Percentiles rank a stretch among this genome's conserved stretches.
Conservation (phyloP, 2,888 invertebrate genomes). For the Marronus borbonicus region DNA sequence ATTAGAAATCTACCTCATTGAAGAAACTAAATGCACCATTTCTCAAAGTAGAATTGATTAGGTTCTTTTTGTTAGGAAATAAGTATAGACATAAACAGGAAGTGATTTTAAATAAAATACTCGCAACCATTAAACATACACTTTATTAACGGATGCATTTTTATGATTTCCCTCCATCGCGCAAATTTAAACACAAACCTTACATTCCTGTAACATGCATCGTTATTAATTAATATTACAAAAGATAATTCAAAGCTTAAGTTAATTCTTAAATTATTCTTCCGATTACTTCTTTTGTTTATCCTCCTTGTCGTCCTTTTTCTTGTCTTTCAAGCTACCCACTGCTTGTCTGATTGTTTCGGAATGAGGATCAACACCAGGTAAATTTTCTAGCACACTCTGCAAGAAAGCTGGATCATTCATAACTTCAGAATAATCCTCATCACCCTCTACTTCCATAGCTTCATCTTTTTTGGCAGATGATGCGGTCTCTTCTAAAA, state of each 20-base stretch:
- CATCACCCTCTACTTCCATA: conserved; percentile 83
- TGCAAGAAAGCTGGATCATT: conserved; percentile 95
- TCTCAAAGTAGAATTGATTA: too few species aligned
- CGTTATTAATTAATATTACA: conserved; percentile 16
- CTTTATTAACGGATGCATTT: conserved; percentile 7
- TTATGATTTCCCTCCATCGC: background rate
- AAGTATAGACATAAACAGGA: too few species aligned
- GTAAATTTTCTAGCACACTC: conserved; percentile 93
- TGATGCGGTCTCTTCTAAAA: conserved; percentile 67
- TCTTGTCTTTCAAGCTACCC: conserved; percentile 82
- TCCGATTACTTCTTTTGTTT: conserved; percentile 64
- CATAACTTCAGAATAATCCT: conserved; percentile 95
- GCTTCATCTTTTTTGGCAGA: conserved; percentile 65
- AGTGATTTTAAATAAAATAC: background rate
- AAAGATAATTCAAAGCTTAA: conserved; percentile 34
- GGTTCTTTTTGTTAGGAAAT: too few species aligned
- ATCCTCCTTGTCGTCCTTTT: conserved; percentile 74
- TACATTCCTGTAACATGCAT: conserved; percentile 3
- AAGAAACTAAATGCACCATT: too few species aligned
- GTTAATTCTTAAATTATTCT: conserved; percentile 44
- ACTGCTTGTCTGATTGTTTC: conserved; percentile 91
- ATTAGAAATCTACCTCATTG: too few species aligned
- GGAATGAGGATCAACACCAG: conserved; percentile 95
- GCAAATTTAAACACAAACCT: background rate
- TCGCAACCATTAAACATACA: conserved; percentile 1